A percentile compares a stretch with the other conserved stretches of the same genome.
phyloP scores from a whole-genome alignment of 2,888 invertebrate species.

The Autographa gamma region DNA sequence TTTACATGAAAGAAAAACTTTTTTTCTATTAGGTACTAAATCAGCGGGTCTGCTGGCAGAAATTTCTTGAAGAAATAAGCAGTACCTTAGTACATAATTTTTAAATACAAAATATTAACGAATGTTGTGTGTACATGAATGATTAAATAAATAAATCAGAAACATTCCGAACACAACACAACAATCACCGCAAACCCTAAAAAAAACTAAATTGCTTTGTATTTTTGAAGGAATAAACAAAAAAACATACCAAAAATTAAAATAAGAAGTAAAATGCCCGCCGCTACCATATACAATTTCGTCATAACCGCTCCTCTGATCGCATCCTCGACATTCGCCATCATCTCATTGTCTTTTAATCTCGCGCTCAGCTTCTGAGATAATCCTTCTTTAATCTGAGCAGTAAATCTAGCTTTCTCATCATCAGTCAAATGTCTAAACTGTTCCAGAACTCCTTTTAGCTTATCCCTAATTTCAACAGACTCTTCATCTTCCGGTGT shows the following conservation, averaged over 20 bases:
- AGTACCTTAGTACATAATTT: too few relatives aligned
- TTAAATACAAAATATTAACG: too few relatives aligned
- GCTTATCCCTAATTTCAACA: constrained; percentile 69
- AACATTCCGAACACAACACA: too few relatives aligned
- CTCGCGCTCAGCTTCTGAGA: constrained; percentile 70
- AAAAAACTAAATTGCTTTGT: not conserved
- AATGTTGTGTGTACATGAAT: too few relatives aligned
- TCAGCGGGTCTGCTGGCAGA: too few relatives aligned
- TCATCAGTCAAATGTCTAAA: constrained; percentile 72
- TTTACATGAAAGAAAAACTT: not conserved
- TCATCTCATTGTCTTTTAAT: constrained; percentile 67
- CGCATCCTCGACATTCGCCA: constrained; percentile 74
- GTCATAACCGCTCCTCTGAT: constrained; percentile 71
- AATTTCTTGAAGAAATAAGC: too few relatives aligned
- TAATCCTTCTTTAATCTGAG: constrained; percentile 76
- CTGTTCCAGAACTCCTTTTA: constrained; percentile 71
- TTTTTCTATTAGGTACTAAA: too few relatives aligned
- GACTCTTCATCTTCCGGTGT: constrained; percentile 75
- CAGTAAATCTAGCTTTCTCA: constrained; percentile 74
- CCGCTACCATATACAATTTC: constrained; percentile 70
- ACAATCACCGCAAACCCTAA: not conserved
- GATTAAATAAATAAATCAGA: too few relatives aligned
- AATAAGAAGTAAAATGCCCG: constrained; percentile 71
- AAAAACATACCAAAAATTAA: constrained; percentile 72
- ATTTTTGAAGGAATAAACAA: not conserved